Evolutionary conservation across 2,113 vertebrate species (phyloP).

Genomic region (Motacilla tschutschensis): DNA sequence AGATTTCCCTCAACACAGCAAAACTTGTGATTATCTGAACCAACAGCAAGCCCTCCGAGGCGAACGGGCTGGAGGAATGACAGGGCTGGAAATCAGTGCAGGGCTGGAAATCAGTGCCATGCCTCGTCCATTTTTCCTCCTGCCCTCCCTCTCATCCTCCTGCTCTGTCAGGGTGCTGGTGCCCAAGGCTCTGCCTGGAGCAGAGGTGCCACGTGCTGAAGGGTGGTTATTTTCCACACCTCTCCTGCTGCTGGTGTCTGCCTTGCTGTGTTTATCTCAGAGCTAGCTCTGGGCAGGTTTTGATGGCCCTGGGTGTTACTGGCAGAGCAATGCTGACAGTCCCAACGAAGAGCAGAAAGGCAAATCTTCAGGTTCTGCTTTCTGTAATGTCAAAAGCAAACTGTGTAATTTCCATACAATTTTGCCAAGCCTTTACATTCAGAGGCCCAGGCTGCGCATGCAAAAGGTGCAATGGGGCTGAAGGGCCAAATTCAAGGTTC

Average conservation of each 20-base stretch:
- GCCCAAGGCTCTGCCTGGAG: background rate
- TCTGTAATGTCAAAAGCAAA: background rate
- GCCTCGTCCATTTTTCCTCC: background rate
- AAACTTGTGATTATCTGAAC: background rate
- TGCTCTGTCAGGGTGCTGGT: accelerated
- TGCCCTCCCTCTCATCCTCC: background rate
- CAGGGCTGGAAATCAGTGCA: background rate
- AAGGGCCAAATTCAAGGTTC: background rate
- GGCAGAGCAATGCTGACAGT: background rate
- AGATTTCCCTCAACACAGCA: background rate
- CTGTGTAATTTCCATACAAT: background rate
- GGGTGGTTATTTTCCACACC: background rate
- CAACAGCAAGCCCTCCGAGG: background rate
- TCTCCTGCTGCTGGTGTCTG: background rate
- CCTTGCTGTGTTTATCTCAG: background rate
- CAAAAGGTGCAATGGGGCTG: background rate
- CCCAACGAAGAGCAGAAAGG: background rate
- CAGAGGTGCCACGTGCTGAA: accelerated
- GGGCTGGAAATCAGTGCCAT: background rate
- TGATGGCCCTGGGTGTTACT: background rate
- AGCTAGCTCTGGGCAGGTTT: background rate
- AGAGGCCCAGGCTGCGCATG: background rate
- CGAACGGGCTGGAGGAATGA: accelerated
- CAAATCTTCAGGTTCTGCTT: background rate
- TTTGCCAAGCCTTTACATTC: background rate